Percentiles rank a stretch among this genome's conserved stretches.
Evolutionary conservation across 2,113 vertebrate species (phyloP).

Genomic region (Maccullochella peelii): DNA sequence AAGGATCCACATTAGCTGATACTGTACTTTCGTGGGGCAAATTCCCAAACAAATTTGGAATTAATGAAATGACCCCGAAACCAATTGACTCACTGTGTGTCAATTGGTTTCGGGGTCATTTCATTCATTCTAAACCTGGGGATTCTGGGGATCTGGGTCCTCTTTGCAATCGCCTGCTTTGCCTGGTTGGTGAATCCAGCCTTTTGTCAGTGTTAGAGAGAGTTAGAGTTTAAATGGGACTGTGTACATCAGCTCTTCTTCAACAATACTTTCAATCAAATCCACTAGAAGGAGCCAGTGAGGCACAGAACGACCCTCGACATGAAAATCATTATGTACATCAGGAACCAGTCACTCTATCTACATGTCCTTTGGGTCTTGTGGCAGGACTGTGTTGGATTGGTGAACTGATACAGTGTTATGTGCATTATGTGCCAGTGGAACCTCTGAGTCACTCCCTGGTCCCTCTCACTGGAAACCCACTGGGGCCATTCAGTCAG

Average conservation of each 20-base stretch:
- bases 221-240: too few species aligned
- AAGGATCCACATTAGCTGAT: too few species aligned
- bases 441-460: conserved; percentile 49
- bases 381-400: background rate
- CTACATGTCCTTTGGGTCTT: background rate
- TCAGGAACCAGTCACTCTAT: background rate
- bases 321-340: background rate
- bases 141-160: too few species aligned
- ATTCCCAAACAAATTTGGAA: too few species aligned
- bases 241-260: background rate
- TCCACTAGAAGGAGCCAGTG: conserved; percentile 21
- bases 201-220: background rate
- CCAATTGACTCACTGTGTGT: too few species aligned
- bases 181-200: background rate
- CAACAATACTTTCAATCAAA: background rate
- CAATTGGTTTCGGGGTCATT: too few species aligned
- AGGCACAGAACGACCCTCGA: background rate
- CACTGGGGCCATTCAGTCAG: conserved; percentile 5
- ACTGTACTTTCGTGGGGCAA: too few species aligned
- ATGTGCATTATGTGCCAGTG: conserved; percentile 21
- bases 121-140: too few species aligned
- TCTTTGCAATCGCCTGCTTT: background rate
- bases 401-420: conserved; percentile 27
- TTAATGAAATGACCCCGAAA: too few species aligned
- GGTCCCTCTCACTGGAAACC: conserved; percentile 26